These are phyloP conservation scores for Hydrophis major DNA, from an alignment of 2,797 vertebrate species.

Conservation along the genomic window DNA sequence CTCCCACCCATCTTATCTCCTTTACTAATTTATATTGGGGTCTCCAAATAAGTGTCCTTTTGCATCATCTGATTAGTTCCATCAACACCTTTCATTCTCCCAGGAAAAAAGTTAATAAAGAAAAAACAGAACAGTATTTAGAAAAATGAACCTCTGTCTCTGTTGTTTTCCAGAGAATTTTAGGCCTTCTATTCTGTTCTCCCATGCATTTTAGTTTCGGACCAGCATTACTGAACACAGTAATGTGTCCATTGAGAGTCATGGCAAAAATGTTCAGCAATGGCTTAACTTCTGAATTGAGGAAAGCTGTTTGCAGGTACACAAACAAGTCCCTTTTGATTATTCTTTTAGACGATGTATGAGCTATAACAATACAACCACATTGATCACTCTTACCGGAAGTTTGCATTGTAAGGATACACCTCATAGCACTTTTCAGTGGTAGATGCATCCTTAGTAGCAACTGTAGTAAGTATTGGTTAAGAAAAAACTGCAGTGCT, in stretches of 20 bases:
- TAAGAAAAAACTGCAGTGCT: background rate
- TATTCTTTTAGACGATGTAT: background rate
- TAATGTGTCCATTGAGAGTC: background rate
- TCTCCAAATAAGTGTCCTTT: background rate
- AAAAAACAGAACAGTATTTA: background rate
- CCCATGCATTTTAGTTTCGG: background rate
- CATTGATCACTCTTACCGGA: background rate
- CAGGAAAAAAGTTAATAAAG: background rate
- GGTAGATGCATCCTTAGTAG: background rate
- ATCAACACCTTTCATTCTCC: background rate
- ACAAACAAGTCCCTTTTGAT: background rate
- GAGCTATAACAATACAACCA: background rate
- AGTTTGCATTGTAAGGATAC: too few relatives aligned
- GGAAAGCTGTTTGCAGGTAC: background rate
- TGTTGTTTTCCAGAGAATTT: background rate
- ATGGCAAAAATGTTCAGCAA: background rate
- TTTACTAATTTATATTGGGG: background rate
- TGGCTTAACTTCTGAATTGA: background rate
- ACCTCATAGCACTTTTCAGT: background rate
- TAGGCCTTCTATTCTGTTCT: background rate
- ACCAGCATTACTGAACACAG: background rate
- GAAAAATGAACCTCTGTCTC: background rate
- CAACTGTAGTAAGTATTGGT: background rate
- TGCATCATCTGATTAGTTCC: background rate
- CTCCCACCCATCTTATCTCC: background rate